These are phyloP conservation scores for Arctocebus calabarensis DNA, from an alignment of 2,797 vertebrate species.

Conservation along the genomic window DNA sequence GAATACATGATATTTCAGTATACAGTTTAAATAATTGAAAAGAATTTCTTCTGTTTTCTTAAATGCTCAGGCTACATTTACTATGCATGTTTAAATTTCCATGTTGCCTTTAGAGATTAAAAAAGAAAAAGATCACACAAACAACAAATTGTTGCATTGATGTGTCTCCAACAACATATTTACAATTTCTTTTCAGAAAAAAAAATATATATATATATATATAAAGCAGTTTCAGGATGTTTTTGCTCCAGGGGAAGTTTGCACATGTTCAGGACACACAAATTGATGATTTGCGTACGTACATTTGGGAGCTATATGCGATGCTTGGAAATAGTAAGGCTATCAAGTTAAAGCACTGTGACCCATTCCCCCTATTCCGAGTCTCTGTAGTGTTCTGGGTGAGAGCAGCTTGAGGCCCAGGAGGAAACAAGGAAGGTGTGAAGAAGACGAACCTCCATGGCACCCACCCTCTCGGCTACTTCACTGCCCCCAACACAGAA, in stretches of 20 bases:
- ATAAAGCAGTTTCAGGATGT: conserved; percentile 22
- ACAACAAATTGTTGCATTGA: conserved; percentile 58
- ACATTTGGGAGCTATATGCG: background rate
- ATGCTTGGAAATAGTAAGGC: background rate
- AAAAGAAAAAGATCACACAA: conserved; percentile 64
- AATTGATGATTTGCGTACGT: conserved; percentile 40
- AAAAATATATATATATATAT: background rate
- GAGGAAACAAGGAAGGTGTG: background rate
- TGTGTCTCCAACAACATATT: conserved; percentile 55
- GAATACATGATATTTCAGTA: conserved; percentile 26
- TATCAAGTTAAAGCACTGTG: background rate
- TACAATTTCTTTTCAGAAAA: conserved; percentile 53
- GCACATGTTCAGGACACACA: background rate
- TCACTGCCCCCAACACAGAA: background rate
- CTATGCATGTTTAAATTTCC: conserved; percentile 61
- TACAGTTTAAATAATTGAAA: conserved; percentile 62
- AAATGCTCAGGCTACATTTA: conserved; percentile 17
- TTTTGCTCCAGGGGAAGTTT: conserved; percentile 45
- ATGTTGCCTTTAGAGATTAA: conserved; percentile 60
- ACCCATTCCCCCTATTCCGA: background rate
- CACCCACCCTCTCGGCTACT: accelerated
- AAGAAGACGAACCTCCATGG: accelerated
- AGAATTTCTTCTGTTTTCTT: conserved; percentile 62
- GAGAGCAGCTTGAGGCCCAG: background rate
- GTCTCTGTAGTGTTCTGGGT: background rate